phyloP scores from a whole-genome alignment of 2,797 vertebrate species.

The Limosa lapponica region DNA sequence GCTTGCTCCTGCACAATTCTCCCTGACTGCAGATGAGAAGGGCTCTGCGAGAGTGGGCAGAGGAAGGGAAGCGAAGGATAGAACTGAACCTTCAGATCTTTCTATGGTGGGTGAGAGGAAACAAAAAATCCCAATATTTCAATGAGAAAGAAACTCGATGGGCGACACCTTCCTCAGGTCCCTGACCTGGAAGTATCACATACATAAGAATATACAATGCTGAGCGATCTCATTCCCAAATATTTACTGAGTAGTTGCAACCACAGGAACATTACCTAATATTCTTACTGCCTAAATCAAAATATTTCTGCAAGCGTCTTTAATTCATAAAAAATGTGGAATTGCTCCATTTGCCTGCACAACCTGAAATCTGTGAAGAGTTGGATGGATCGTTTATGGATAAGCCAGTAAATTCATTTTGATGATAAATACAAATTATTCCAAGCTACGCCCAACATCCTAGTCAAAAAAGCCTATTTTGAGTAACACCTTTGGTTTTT shows the following conservation, averaged over 20 bases:
- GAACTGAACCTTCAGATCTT: not conserved
- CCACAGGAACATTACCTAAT: not conserved
- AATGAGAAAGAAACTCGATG: not conserved
- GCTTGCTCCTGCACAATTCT: not conserved
- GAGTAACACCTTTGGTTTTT: not conserved
- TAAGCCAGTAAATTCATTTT: not conserved
- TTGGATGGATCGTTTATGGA: not conserved
- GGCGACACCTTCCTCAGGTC: not conserved
- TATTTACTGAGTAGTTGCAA: not conserved
- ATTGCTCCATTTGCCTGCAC: not conserved
- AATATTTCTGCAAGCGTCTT: not conserved
- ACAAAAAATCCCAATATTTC: not conserved
- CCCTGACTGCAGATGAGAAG: not conserved
- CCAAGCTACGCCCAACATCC: not conserved
- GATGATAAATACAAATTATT: not conserved
- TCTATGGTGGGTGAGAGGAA: not conserved
- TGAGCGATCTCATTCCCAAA: not conserved
- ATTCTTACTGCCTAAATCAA: not conserved
- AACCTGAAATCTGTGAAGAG: not conserved
- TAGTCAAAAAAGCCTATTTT: not conserved
- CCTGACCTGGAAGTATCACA: not conserved
- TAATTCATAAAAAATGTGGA: not conserved
- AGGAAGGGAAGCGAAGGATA: not conserved
- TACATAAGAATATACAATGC: not conserved
- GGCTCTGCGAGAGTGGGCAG: not conserved